phyloP scores from a whole-genome alignment of 2,113 vertebrate species.

The Otocyon megalotis region DNA sequence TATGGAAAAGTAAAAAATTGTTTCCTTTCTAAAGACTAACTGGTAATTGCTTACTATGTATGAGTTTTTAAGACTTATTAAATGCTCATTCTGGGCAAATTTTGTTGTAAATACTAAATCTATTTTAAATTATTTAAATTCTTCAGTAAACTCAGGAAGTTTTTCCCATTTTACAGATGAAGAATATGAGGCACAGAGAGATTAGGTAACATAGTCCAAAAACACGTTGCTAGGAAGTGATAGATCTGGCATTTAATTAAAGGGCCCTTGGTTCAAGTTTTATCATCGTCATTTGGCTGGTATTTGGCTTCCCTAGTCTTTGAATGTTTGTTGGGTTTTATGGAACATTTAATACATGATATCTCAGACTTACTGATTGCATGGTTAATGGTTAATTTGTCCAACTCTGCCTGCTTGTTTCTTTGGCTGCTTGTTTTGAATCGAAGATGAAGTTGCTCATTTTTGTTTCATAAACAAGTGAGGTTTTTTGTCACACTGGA shows the following conservation, averaged over 20 bases:
- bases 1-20: neutral
- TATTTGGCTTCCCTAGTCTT: neutral
- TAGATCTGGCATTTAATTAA: neutral
- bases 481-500: neutral
- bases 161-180: neutral
- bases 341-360: neutral
- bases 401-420: neutral
- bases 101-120: neutral
- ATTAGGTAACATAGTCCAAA: neutral
- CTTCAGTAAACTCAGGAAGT: neutral
- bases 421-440: neutral
- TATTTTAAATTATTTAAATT: neutral
- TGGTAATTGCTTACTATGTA: neutral
- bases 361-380: neutral
- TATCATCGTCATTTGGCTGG: neutral
- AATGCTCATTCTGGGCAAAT: neutral
- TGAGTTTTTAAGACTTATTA: neutral
- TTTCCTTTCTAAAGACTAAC: neutral
- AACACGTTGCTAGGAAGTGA: neutral
- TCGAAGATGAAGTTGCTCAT: neutral
- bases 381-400: neutral
- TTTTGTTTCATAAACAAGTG: conserved; percentile 28
- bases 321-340: neutral
- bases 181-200: neutral
- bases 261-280: neutral